Base-by-base conservation (phyloP, 2,113 vertebrate species). In the Cricetomys ansorgei region DNA sequence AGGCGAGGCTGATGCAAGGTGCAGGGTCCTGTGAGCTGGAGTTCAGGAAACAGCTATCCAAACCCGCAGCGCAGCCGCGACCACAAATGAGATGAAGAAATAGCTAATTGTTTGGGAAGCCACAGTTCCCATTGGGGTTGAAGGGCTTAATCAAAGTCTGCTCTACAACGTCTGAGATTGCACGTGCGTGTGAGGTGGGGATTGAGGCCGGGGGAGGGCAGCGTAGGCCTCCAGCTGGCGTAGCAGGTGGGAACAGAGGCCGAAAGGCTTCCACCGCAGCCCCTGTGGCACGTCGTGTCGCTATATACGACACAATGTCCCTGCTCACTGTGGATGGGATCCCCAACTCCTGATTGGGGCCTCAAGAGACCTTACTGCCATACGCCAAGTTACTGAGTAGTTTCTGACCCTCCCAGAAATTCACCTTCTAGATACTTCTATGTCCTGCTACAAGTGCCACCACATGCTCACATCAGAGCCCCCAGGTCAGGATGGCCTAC, bases 21-120 rank as follows among this genome's bases (percentile, higher is more conserved):
- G 25, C 90, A 95, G 94, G 59, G 53, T 59, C 69, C 95, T 95
- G 70, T 77, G 92, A 97, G 97, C 12, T 53, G 55, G 86, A 84
- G 93, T 88, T 53, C 31, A 83, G 94, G 97, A 97, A 96, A 86
- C 67, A 95, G 96, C 7, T 40, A 37, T 87, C 65, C 88, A 96
- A 96, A 92, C 76, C 81, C 93, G 91, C 81, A 91, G 43, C 59
- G 76, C 70, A 83, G 97, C 65, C 91, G 16, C 0, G 37, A 79
- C 84, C 95, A 29, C 97, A 91, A 93, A 69, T 34, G 34, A 91
- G 94, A 92, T n/a, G 77, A 86, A 62, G 87, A 95, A 73, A 81
- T 50, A 43, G 85, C 80, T 67, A 16, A 94, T 85, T 73, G 81
- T 95, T 25, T 17, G 67, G 90, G 92, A 94, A 87, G 92, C 48